Conservation (phyloP, 2,888 invertebrate species). For the Trisateles emortualis region DNA sequence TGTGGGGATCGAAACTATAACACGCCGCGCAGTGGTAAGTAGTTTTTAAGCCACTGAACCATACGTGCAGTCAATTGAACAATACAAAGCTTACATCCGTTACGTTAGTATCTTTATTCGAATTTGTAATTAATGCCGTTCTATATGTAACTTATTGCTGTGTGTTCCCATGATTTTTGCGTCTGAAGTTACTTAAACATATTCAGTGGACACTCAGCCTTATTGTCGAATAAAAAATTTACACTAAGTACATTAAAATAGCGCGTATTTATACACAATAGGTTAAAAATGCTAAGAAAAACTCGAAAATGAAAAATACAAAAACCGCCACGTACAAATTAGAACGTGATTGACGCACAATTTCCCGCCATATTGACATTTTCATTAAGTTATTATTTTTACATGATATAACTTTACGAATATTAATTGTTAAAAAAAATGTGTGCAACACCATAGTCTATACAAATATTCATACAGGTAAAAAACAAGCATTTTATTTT, state of each 20-base stretch:
- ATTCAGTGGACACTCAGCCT: conserved; percentile 25
- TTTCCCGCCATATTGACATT: conserved; percentile 10
- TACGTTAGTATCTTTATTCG: no score
- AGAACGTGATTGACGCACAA: conserved; percentile 39
- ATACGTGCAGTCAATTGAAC: no score
- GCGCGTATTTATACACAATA: conserved; percentile 47
- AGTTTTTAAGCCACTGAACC: no score
- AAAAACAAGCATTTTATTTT: conserved; percentile 67
- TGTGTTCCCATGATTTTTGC: background rate
- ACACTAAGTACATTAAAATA: conserved; percentile 56
- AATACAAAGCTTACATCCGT: no score
- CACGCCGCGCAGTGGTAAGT: no score
- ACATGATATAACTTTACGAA: conserved; percentile 9
- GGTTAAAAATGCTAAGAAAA: conserved; percentile 58
- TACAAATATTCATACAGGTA: conserved; percentile 66
- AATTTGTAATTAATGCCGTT: no score
- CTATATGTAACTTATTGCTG: no score
- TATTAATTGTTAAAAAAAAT: conserved; percentile 24
- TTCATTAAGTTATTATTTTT: no score
- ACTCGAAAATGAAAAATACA: conserved; percentile 60
- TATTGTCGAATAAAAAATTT: conserved; percentile 40
- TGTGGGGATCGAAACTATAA: no score
- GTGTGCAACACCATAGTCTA: conserved; percentile 56
- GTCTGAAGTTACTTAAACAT: conserved; percentile 10
- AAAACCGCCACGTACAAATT: conserved; percentile 70